Conservation (phyloP, 2,797 vertebrate species). For the Setipinna tenuifilis region DNA sequence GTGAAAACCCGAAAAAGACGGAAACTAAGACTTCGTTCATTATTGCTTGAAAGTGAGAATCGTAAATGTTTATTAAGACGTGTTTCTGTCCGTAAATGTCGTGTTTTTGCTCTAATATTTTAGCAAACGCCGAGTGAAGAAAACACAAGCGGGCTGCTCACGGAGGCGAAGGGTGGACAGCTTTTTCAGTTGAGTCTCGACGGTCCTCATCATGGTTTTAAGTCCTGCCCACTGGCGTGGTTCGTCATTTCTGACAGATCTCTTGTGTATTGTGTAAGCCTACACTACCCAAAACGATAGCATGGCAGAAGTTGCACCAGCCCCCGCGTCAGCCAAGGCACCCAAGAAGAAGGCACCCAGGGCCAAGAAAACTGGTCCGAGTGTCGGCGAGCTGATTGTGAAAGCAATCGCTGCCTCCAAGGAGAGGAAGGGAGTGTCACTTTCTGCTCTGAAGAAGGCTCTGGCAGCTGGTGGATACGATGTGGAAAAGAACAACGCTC, state of each 20-base stretch:
- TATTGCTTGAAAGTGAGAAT: too few relatives aligned
- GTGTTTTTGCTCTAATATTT: too few relatives aligned
- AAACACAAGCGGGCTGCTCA: background rate
- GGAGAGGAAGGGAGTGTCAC: too few relatives aligned
- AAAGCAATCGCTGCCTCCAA: too few relatives aligned
- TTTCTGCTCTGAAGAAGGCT: too few relatives aligned
- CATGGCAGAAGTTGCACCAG: background rate
- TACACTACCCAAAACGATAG: background rate
- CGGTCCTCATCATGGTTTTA: background rate
- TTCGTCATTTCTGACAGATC: background rate
- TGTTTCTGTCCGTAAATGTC: too few relatives aligned
- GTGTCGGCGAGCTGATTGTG: too few relatives aligned
- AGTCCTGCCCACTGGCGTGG: background rate
- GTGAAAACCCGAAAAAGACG: too few relatives aligned
- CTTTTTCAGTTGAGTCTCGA: background rate
- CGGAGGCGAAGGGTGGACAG: background rate
- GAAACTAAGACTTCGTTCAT: too few relatives aligned
- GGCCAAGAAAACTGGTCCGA: background rate
- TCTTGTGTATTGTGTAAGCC: too few relatives aligned
- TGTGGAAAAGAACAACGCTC: constrained; percentile 3
- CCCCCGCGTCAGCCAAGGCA: background rate
- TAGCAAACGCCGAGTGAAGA: background rate
- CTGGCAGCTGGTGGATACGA: background rate
- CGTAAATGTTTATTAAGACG: too few relatives aligned
- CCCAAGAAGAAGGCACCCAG: background rate